These are phyloP conservation scores for Silurus meridionalis DNA, from an alignment of 2,113 vertebrate genomes.

Conservation along the genomic window DNA sequence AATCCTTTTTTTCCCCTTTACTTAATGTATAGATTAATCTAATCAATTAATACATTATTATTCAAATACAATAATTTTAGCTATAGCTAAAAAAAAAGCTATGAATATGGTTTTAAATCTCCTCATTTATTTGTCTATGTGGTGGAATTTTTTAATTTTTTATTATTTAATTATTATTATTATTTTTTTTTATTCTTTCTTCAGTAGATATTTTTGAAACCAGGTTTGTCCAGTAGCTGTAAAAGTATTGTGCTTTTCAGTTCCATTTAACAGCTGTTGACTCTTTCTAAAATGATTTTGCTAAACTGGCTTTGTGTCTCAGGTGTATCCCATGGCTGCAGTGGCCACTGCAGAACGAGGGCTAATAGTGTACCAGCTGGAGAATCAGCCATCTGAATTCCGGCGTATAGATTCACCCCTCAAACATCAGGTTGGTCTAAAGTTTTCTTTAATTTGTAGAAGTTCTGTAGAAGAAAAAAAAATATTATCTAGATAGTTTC, in stretches of 20 bases:
- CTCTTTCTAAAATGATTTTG: not conserved
- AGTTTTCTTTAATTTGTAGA: not conserved
- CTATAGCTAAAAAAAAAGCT: not conserved
- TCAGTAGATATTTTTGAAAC: not conserved
- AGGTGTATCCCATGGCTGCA: slow-evolving; percentile 98
- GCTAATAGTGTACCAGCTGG: slow-evolving; percentile 95
- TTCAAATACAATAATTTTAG: not conserved
- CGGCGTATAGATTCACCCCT: slow-evolving; percentile 95
- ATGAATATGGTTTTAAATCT: not conserved
- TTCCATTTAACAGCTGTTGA: not conserved
- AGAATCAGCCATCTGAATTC: slow-evolving; percentile 97
- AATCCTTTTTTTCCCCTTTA: not conserved
- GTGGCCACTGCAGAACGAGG: slow-evolving; percentile 95
- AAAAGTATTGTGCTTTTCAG: not conserved
- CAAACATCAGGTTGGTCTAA: slow-evolving; percentile 87
- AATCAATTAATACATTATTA: not conserved
- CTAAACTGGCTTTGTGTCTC: not conserved
- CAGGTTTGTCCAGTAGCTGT: not conserved
- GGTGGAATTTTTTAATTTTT: too few species aligned
- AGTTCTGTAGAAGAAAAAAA: not conserved
- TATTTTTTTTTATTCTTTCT: not conserved
- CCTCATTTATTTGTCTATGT: too few species aligned
- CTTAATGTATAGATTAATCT: not conserved
- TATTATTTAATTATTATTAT: too few species aligned
- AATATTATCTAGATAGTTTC: too few species aligned